phyloP scores from a whole-genome alignment of 2,113 vertebrate genomes.

The Cichladusa arquata region DNA sequence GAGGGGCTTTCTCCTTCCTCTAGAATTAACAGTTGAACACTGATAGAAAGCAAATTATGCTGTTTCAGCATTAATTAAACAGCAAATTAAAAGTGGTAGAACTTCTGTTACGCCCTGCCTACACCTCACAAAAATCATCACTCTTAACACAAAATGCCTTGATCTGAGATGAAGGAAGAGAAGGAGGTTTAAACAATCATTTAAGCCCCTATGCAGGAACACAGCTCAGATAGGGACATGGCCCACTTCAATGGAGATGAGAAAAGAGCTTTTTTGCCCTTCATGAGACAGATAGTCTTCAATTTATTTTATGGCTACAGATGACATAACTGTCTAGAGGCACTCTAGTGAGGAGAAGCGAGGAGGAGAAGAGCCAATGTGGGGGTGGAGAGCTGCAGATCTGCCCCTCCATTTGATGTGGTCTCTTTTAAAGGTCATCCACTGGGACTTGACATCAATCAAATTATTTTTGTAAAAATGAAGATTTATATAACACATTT shows the following conservation, averaged over 20 bases:
- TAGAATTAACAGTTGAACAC: background rate
- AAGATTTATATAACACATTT: conserved; percentile 65
- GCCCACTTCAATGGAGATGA: accelerated
- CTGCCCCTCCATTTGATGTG: conserved; percentile 8
- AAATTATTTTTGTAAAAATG: conserved; percentile 35
- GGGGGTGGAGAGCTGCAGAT: background rate
- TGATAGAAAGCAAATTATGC: background rate
- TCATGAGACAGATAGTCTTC: background rate
- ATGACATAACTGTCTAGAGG: conserved; percentile 37
- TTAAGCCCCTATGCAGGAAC: background rate
- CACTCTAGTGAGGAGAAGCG: background rate
- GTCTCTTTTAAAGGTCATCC: conserved; percentile 21
- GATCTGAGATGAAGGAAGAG: background rate
- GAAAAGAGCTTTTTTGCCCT: background rate
- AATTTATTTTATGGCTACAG: conserved; percentile 7
- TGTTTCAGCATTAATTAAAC: background rate
- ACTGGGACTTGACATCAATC: background rate
- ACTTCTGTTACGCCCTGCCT: background rate
- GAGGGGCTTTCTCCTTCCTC: background rate
- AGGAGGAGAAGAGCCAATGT: background rate
- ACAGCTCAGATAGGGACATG: background rate
- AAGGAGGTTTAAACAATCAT: background rate
- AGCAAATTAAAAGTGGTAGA: background rate
- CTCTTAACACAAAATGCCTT: background rate
- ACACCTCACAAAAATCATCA: background rate